These are phyloP conservation scores for Drosophila parvula DNA, from an alignment of 1,140 invertebrate genomes.

Conservation along the genomic window DNA sequence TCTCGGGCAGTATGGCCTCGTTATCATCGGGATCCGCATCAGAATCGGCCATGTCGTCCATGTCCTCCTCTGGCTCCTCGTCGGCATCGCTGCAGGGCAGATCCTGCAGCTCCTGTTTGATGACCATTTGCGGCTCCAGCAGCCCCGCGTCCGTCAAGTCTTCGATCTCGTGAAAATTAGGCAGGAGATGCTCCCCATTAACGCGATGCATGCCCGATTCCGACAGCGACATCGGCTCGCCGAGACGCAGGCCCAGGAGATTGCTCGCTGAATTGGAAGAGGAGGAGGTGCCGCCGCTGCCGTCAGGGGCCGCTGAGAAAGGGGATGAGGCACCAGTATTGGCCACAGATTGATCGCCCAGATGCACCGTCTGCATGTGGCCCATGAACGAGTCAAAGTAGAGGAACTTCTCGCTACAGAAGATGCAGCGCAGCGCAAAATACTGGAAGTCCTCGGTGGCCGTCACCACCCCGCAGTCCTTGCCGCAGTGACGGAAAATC, in stretches of 20 bases:
- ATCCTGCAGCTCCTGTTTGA: constrained; percentile 76
- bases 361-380: constrained; percentile 77
- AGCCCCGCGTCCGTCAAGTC: constrained; percentile 74
- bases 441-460: constrained; percentile 82
- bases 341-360: constrained; percentile 44
- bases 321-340: constrained; percentile 6
- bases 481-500: constrained; percentile 77
- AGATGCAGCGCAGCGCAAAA: constrained; percentile 71
- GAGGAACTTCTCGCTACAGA: constrained; percentile 76
- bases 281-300: neutral
- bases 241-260: constrained; percentile 22
- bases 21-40: constrained; percentile 49
- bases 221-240: constrained; percentile 49
- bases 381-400: constrained; percentile 82
- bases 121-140: constrained; percentile 78
- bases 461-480: constrained; percentile 80
- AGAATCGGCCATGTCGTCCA: constrained; percentile 34
- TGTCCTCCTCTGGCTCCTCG: constrained; percentile 31
- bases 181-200: constrained; percentile 25
- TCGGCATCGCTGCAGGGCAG: constrained; percentile 56
- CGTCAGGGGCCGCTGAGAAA: neutral
- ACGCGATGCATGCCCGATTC: neutral
- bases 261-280: neutral
- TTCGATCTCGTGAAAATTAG: constrained; percentile 69
- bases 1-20: constrained; percentile 66